Conservation (phyloP, 1,140 invertebrate genomes). For the Aphidius ervi region DNA sequence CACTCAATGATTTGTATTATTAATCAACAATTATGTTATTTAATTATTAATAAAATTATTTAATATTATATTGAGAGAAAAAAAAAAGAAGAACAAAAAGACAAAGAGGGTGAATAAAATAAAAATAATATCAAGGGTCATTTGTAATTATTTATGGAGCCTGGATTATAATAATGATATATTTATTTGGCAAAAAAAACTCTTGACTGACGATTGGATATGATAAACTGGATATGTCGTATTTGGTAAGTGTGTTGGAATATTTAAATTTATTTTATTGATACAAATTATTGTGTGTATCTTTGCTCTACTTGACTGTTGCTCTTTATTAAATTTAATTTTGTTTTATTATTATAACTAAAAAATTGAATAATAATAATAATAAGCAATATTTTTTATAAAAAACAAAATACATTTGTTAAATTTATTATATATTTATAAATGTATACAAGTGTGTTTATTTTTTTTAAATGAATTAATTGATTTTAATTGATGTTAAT, state of each 20-base stretch:
- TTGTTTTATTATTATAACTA: not conserved
- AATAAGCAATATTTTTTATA: too few species aligned
- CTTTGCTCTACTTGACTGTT: not conserved
- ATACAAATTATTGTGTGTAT: not conserved
- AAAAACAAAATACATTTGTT: not conserved
- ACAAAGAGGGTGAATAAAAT: too few species aligned
- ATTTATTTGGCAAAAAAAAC: conserved; percentile 15
- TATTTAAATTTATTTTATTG: conserved; percentile 6
- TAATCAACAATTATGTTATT: too few species aligned
- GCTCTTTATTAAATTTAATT: not conserved
- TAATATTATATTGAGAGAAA: too few species aligned
- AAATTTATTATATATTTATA: not conserved
- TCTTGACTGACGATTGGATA: conserved; percentile 20
- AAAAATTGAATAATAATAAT: conserved; percentile 1
- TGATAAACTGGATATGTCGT: conserved; percentile 33
- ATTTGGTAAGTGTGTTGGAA: conserved; percentile 28
- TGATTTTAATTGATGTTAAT: conserved; percentile 11
- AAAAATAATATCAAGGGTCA: too few species aligned
- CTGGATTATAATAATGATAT: not conserved
- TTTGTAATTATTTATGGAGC: too few species aligned
- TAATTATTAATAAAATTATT: too few species aligned
- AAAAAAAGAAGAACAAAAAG: too few species aligned
- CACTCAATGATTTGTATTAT: too few species aligned
- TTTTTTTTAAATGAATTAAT: conserved; percentile 1
- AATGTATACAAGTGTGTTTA: not conserved